Percentiles rank a stretch among this genome's conserved stretches.
Evolutionary conservation across 1,140 invertebrate genomes (phyloP).

Genomic region (Caenorhabditis briggsae): DNA sequence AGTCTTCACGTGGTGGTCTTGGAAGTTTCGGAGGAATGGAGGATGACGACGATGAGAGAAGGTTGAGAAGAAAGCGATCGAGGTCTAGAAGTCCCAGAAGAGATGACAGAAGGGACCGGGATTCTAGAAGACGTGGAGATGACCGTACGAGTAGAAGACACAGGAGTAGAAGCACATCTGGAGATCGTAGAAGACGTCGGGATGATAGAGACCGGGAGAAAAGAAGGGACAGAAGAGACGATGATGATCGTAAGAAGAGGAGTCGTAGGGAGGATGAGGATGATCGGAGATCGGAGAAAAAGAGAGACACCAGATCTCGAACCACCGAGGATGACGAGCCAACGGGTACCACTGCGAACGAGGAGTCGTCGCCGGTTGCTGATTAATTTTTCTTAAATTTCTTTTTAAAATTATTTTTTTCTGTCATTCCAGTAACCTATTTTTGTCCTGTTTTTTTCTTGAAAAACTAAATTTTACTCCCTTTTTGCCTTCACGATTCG

Average conservation of each 20-base stretch:
- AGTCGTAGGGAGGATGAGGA: constrained; percentile 30
- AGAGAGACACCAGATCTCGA: constrained; percentile 13
- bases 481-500: no score
- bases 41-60: constrained; percentile 24
- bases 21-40: neutral
- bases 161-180: constrained; percentile 27
- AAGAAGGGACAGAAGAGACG: neutral
- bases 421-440: no score
- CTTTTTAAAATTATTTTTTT: no score
- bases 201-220: constrained; percentile 35
- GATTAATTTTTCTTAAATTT: neutral
- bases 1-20: neutral
- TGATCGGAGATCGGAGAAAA: neutral
- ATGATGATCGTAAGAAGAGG: constrained; percentile 35
- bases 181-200: constrained; percentile 12
- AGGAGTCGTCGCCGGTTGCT: neutral
- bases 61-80: constrained; percentile 10
- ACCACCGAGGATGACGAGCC: constrained; percentile 11
- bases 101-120: constrained; percentile 1
- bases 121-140: neutral
- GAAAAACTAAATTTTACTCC: no score
- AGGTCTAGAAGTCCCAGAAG: constrained; percentile 33
- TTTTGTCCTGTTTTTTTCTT: no score
- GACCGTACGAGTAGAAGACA: constrained; percentile 13
- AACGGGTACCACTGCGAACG: neutral